Conservation (phyloP, 2,888 invertebrate species). For the Nomada hirtipes region DNA sequence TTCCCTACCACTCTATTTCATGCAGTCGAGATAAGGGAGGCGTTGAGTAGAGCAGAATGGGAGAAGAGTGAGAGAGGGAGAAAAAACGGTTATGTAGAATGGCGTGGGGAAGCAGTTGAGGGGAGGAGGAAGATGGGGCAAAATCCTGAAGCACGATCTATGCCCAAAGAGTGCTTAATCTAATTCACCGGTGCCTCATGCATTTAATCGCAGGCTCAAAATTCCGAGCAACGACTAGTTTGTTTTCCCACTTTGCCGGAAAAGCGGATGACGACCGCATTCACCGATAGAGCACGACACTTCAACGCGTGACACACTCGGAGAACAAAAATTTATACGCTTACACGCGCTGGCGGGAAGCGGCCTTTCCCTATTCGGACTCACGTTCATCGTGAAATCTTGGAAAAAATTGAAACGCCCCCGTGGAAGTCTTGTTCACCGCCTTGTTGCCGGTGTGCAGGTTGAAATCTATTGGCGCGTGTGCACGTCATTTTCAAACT, state of each 20-base stretch:
- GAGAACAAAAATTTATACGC: conserved; percentile 30
- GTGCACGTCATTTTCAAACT: not conserved
- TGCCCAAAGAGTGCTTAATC: conserved; percentile 67
- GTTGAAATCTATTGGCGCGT: not conserved
- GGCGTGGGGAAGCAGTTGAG: not conserved
- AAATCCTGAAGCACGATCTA: conserved; percentile 63
- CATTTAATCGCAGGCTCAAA: conserved; percentile 67
- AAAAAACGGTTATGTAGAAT: not conserved
- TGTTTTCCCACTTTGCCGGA: conserved; percentile 42
- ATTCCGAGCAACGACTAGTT: conserved; percentile 49
- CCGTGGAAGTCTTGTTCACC: not conserved
- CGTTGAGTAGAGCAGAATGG: conserved; percentile 9
- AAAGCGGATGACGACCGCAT: conserved; percentile 44
- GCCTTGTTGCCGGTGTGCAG: not conserved
- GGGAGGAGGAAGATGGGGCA: conserved; percentile 22
- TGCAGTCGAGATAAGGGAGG: conserved; percentile 14
- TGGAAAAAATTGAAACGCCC: conserved; percentile 11
- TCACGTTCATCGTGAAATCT: not conserved
- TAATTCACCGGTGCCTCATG: conserved; percentile 65
- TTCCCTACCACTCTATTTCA: conserved; percentile 40
- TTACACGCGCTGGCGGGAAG: not conserved
- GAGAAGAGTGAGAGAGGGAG: not conserved
- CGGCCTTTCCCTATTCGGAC: conserved; percentile 2
- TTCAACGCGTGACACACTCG: conserved; percentile 9
- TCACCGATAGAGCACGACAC: conserved; percentile 61